Conservation (phyloP, 2,113 vertebrate genomes). For the Neotragus pygmaeus region DNA sequence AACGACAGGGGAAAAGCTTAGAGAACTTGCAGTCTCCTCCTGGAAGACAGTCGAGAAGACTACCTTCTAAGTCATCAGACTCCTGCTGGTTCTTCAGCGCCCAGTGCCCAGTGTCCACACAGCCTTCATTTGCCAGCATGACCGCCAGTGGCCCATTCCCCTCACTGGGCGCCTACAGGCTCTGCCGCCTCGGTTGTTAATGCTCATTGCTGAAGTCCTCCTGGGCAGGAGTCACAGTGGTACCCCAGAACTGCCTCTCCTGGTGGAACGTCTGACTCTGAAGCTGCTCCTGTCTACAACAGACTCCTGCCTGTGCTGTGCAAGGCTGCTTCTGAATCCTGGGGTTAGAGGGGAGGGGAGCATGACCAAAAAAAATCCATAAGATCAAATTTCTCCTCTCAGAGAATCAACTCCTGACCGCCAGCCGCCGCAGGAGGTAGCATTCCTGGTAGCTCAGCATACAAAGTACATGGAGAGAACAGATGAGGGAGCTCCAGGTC, state of each 20-base stretch:
- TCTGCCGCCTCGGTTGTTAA: not conserved
- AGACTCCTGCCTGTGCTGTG: not conserved
- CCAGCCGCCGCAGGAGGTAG: not conserved
- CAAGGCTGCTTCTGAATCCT: not conserved
- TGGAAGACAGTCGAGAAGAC: not conserved
- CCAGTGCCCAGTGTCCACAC: not conserved
- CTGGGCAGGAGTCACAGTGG: not conserved
- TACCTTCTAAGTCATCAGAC: not conserved
- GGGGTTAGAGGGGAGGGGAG: not conserved
- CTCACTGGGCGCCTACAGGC: too few relatives aligned
- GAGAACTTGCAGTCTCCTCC: not conserved
- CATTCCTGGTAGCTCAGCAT: accelerated
- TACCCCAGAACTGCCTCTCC: not conserved
- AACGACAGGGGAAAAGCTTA: not conserved
- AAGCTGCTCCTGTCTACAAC: not conserved
- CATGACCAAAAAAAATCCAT: not conserved
- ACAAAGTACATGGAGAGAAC: not conserved
- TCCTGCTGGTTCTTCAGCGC: not conserved
- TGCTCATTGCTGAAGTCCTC: not conserved
- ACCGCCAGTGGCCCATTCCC: too few relatives aligned
- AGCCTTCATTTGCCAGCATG: not conserved
- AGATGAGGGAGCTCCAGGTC: constrained; percentile 1
- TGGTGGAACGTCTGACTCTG: not conserved
- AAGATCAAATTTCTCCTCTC: not conserved
- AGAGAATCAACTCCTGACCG: not conserved